Conservation (phyloP, 2,113 vertebrate genomes). For the Otocyon megalotis region DNA sequence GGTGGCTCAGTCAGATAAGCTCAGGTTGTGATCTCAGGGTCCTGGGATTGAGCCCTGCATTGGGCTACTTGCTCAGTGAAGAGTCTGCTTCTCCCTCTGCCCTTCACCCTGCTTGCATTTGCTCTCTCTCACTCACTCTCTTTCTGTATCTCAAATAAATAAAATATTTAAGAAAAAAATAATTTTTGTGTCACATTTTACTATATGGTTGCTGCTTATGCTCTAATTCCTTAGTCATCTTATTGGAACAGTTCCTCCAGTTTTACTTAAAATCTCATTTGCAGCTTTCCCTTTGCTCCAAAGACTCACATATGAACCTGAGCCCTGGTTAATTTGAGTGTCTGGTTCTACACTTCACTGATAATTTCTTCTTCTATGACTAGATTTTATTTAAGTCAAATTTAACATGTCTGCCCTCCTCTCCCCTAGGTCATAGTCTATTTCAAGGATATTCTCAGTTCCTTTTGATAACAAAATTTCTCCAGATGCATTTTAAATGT, state of each 20-base stretch:
- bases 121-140: too few species aligned
- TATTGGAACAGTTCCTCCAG: neutral
- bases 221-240: neutral
- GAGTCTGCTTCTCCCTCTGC: too few species aligned
- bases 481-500: neutral
- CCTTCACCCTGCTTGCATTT: too few species aligned
- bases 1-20: too few species aligned
- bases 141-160: too few species aligned
- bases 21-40: too few species aligned
- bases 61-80: too few species aligned
- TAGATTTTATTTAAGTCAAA: neutral
- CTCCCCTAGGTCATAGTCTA: neutral
- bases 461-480: neutral
- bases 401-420: neutral
- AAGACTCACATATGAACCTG: neutral
- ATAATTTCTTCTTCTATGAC: neutral
- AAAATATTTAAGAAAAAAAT: too few species aligned
- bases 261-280: neutral
- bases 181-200: neutral
- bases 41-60: too few species aligned
- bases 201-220: neutral
- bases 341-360: neutral
- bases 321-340: slow-evolving; percentile 2
- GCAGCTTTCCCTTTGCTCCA: neutral
- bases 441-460: slow-evolving; percentile 26